These are phyloP conservation scores for Elanus axillaris DNA, from an alignment of 2,113 vertebrate species.

Conservation along the genomic window DNA sequence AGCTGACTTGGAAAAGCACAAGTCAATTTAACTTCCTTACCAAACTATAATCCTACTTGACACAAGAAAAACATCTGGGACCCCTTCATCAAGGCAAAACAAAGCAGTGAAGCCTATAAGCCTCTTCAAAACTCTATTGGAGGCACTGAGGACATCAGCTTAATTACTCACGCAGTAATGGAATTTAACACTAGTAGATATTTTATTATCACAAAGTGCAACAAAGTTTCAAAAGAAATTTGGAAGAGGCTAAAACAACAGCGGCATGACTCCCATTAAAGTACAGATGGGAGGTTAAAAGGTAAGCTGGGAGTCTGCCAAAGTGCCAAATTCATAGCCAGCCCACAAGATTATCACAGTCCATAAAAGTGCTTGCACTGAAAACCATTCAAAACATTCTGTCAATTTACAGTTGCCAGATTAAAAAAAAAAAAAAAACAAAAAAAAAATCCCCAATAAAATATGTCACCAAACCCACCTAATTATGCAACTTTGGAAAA, in stretches of 20 bases:
- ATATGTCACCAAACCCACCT: not conserved
- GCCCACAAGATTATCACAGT: not conserved
- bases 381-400: not conserved
- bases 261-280: not conserved
- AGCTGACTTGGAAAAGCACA: not conserved
- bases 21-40: not conserved
- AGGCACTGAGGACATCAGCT: not conserved
- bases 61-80: not conserved
- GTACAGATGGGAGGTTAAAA: conserved; percentile 17
- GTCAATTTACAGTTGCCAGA: not conserved
- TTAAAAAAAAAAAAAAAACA: not conserved
- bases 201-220: not conserved
- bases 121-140: not conserved
- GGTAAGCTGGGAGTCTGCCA: conserved; percentile 2
- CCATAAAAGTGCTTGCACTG: not conserved
- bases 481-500: not conserved
- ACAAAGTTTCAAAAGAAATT: not conserved
- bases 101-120: not conserved
- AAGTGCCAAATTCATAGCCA: not conserved
- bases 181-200: not conserved
- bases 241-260: conserved; percentile 20
- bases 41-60: not conserved
- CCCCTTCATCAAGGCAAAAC: not conserved
- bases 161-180: not conserved
- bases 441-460: not conserved